Conservation (phyloP, 2,113 vertebrate species). For the Galemys pyrenaicus region DNA sequence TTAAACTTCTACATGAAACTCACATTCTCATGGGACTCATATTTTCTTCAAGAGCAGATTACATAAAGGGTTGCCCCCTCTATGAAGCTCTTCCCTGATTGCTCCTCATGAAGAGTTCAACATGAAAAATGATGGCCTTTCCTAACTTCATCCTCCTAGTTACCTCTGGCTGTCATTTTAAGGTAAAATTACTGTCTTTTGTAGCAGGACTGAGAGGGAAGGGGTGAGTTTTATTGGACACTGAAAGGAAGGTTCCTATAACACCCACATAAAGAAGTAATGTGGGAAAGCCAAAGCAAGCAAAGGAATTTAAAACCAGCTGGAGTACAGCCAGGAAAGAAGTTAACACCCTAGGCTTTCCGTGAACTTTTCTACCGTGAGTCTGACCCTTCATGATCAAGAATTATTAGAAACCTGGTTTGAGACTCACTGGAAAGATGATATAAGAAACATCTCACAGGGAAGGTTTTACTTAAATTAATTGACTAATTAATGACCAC, state of each 20-base stretch:
- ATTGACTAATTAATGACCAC: constrained; percentile 65
- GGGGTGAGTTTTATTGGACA: constrained; percentile 55
- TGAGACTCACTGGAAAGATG: constrained; percentile 64
- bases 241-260: constrained; percentile 62
- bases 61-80: neutral
- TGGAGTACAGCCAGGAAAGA: constrained; percentile 68
- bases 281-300: constrained; percentile 66
- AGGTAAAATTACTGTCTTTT: constrained; percentile 51
- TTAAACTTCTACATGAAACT: constrained; percentile 18
- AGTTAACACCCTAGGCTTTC: constrained; percentile 65
- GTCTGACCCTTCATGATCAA: constrained; percentile 34
- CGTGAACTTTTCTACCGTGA: constrained; percentile 65
- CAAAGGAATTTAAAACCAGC: constrained; percentile 31
- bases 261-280: constrained; percentile 57
- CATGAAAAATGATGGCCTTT: neutral
- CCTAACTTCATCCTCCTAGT: neutral
- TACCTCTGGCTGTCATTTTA: neutral
- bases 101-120: neutral
- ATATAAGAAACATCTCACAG: constrained; percentile 36
- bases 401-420: constrained; percentile 65
- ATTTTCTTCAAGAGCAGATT: constrained; percentile 4
- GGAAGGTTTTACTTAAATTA: constrained; percentile 66
- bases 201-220: constrained; percentile 30
- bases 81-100: neutral
- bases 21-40: neutral